Conservation (phyloP, 2,888 invertebrate genomes). For the Ophraella communa region DNA sequence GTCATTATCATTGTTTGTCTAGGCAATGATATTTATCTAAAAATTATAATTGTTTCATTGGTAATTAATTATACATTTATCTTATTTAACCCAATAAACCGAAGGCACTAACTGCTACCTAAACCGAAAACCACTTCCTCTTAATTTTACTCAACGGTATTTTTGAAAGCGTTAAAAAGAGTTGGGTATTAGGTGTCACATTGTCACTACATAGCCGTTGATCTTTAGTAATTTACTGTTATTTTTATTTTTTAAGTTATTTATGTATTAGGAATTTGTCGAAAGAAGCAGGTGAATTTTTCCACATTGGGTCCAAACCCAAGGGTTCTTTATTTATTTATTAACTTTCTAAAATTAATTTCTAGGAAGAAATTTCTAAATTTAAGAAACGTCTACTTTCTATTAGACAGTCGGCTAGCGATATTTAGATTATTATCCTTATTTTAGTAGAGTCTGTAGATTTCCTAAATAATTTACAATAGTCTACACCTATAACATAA, state of each 20-base stretch:
- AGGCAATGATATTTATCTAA: too few relatives aligned
- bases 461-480: too few relatives aligned
- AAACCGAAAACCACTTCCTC: neutral
- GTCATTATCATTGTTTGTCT: too few relatives aligned
- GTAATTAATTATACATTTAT: neutral
- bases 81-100: neutral
- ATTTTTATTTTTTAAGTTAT: constrained; percentile 3
- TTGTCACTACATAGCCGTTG: neutral
- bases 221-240: constrained; percentile 11
- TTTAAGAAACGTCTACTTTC: too few relatives aligned
- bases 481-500: too few relatives aligned
- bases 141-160: neutral
- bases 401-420: too few relatives aligned
- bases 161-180: neutral
- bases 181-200: neutral
- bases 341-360: neutral
- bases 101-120: too few relatives aligned
- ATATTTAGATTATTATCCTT: too few relatives aligned
- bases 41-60: too few relatives aligned
- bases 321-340: constrained; percentile 4
- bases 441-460: too few relatives aligned
- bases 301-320: neutral
- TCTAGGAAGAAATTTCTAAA: neutral
- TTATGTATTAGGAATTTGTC: neutral
- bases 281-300: constrained; percentile 11